phyloP scores from a whole-genome alignment of 2,113 vertebrate species.

The Campylomormyrus tamandua region DNA sequence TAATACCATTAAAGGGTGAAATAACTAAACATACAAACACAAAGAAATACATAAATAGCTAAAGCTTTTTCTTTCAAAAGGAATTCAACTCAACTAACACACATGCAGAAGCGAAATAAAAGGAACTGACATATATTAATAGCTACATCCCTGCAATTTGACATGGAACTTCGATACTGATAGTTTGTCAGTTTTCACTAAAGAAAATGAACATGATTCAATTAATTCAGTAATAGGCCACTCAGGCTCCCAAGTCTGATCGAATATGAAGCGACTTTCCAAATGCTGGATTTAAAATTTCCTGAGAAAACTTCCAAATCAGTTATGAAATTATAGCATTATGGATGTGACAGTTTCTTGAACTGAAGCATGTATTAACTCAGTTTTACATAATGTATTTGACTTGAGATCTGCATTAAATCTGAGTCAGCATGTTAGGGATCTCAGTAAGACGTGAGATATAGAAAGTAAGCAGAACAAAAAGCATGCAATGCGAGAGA shows the following conservation, averaged over 20 bases:
- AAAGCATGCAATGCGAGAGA: constrained; percentile 1
- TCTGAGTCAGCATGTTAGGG: constrained; percentile 8
- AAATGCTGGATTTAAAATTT: not conserved
- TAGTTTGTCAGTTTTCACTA: not conserved
- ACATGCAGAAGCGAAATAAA: not conserved
- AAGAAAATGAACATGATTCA: not conserved
- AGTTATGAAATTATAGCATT: not conserved
- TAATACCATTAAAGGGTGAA: not conserved
- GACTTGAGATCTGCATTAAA: not conserved
- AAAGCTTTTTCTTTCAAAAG: not conserved
- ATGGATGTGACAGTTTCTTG: not conserved
- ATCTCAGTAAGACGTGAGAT: not conserved
- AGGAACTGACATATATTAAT: not conserved
- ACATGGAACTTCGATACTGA: not conserved
- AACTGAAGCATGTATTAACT: not conserved
- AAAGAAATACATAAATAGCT: not conserved
- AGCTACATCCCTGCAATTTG: not conserved
- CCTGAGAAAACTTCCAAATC: not conserved
- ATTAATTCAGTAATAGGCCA: not conserved
- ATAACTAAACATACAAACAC: not conserved
- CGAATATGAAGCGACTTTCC: not conserved
- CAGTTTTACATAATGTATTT: constrained; percentile 25
- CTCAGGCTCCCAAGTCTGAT: not conserved
- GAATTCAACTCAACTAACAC: not conserved
- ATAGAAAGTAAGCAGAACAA: not conserved